Evolutionary conservation across 2,797 vertebrate genomes (phyloP), one percentile per base, ranked within the genome.

Genomic region (Sciurus vulgaris): DNA sequence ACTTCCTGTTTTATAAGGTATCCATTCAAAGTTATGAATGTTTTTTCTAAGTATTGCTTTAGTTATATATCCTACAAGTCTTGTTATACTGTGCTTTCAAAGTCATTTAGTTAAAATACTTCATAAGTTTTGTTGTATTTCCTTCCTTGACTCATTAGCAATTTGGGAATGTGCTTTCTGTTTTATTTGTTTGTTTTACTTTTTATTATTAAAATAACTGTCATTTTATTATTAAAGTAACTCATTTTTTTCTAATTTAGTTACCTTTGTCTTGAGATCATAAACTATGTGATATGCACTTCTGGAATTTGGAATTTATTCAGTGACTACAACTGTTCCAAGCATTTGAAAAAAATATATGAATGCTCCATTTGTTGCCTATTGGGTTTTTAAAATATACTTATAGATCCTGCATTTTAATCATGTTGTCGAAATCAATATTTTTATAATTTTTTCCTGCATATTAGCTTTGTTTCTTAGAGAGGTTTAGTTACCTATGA

Each of bases 81-180:
- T 67, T 81, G 3, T 70, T 82, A 14, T 12, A 14, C 11, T 56
- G 54, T 41, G 35, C 22, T 81, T 93, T 51, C 49, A 92, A 85
- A 61, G 22, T 28, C 20, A 69, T 82, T 72, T 77, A 33, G 2
- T 90, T 76, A n/a, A 77, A 73, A 73, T n/a, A 83, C 47, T 70
- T 96, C 38, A 35, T 74, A 33, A 26, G 35, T 86, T 85, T 91
- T 65, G 47, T 74, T 73, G 33, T 56, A 28, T 35, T 86, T 74
- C 74, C 38, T 14, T 85, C 41, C 33, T 77, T 85, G 38, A 84
- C 18, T 11, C 12, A 33, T 65, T 51, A 59, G 59, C 30, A 56
- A 22, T 56, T 56, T 56, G 54, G 54, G 38, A 61, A 86, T 72
- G n/a, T 28, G 18, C 51, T 63, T n/a, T 81, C 44, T 93, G 41